Base-by-base conservation (phyloP, 1,140 invertebrate genomes). In the Augochlora pura region DNA sequence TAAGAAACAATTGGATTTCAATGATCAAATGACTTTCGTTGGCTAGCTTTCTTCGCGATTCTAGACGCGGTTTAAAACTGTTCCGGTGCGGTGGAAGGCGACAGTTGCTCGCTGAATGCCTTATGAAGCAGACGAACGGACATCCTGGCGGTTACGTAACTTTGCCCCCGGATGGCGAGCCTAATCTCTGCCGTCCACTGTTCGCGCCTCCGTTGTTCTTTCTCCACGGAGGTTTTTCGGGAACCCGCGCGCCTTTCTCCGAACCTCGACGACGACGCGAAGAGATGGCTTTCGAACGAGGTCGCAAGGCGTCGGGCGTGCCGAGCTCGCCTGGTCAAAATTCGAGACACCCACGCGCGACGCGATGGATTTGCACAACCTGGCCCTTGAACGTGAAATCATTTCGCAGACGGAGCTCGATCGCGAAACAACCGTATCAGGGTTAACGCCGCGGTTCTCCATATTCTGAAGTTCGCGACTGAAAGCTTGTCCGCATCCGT, bases 351-450 rank as follows among this genome's bases (percentile, higher is more conserved):
- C 69, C 64, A 84, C 74, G 25, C 60, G 18, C 59, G 57, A 42
- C 23, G 32, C 8, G 67, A 16, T 66, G 1, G 46, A 25, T 49
- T 60, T 42, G 27, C 65, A 60, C 68, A 74, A 84, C 80, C 52
- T 18, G 75, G 39, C 23, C 82, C 82, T 84, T 84, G 80, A 82
- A 84, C 83, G 76, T 84, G 83, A 84, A 84, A 84, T 71, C 66
- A 46, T n/a, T 81, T 64, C 46, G 49, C 16, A 52, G 49, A 52
- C 16, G 49, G 10, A 16, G 49, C 14, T 42, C 49, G 16, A 18
- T 52, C 18, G 38, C 65, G 72, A 25, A 27, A 57, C 38, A 2
- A n/a, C 9, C 18, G 42, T 46, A 25, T 25, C 66, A 62, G 49
- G 54, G 80, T 75, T 57, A n/a, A 68, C 46, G 25, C 70, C 9